Conservation (phyloP, 2,888 invertebrate genomes). For the Ctenicera cuprea region DNA sequence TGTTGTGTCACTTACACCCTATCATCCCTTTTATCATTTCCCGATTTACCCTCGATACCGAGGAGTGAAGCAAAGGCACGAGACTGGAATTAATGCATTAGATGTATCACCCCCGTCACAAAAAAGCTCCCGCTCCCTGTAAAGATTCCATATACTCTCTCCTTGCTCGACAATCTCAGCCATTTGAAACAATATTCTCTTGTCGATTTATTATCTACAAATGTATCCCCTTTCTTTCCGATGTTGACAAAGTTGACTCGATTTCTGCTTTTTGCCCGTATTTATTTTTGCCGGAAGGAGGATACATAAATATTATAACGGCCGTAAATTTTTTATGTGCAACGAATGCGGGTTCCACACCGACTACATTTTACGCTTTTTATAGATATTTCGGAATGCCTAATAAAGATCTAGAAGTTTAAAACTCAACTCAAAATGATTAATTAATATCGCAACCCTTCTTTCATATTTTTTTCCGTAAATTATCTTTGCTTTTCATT, state of each 20-base stretch:
- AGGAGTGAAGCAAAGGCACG: conserved; percentile 54
- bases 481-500: conserved; percentile 40
- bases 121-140: conserved; percentile 49
- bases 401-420: conserved; percentile 26
- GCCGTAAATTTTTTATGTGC: conserved; percentile 14
- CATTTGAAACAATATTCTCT: conserved; percentile 57
- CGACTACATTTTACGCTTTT: conserved; percentile 7
- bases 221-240: conserved; percentile 46
- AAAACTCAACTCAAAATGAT: conserved; percentile 27
- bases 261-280: conserved; percentile 26
- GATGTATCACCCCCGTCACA: conserved; percentile 33
- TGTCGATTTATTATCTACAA: conserved; percentile 51
- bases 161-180: conserved; percentile 50
- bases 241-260: conserved; percentile 44
- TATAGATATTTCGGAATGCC: conserved; percentile 2
- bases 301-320: conserved; percentile 22
- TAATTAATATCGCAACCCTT: conserved; percentile 31
- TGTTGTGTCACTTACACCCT: conserved; percentile 38
- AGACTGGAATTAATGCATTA: conserved; percentile 57
- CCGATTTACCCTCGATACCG: conserved; percentile 55
- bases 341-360: conserved; percentile 13
- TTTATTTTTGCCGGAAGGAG: conserved; percentile 11
- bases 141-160: conserved; percentile 54
- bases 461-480: conserved; percentile 36
- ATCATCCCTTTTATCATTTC: conserved; percentile 48